Conservation (phyloP, 64 coral and sea anemone species). For the Platygyra sinensis region DNA sequence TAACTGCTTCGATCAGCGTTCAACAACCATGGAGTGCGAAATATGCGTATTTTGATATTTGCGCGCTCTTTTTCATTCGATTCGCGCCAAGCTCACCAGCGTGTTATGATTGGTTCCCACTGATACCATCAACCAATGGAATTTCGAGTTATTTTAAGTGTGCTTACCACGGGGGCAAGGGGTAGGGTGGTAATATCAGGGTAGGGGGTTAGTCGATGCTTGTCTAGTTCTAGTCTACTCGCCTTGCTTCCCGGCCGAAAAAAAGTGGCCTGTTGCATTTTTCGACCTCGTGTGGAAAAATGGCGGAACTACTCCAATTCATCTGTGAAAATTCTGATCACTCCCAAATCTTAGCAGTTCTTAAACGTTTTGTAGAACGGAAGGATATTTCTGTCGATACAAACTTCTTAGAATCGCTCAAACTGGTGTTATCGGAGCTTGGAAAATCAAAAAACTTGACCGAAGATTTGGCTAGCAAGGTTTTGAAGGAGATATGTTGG, state of each 20-base stretch:
- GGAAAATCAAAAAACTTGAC: constrained; percentile 29
- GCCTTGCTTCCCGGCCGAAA: too few relatives aligned
- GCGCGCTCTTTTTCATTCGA: neutral
- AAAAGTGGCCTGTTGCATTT: neutral
- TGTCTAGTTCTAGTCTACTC: too few relatives aligned
- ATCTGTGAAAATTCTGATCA: constrained; percentile 34
- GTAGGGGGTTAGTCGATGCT: too few relatives aligned
- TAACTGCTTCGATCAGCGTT: too few relatives aligned
- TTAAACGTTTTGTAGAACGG: constrained; percentile 15
- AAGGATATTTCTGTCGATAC: constrained; percentile 17
- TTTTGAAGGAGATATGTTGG: constrained; percentile 27
- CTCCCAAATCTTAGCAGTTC: constrained; percentile 30
- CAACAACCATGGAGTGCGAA: too few relatives aligned
- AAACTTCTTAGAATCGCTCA: constrained; percentile 56
- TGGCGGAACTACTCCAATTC: constrained; percentile 36
- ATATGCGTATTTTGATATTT: too few relatives aligned
- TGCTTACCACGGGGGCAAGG: too few relatives aligned
- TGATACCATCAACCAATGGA: neutral
- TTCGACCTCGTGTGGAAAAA: constrained; percentile 15
- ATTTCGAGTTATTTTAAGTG: too few relatives aligned
- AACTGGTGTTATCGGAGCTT: constrained; percentile 43
- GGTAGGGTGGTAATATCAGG: too few relatives aligned
- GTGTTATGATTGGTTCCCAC: too few relatives aligned
- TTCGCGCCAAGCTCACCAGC: neutral
- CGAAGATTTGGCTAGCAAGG: constrained; percentile 19